Evolutionary conservation across 2,888 invertebrate species (phyloP).

Genomic region (Agrotis puta): DNA sequence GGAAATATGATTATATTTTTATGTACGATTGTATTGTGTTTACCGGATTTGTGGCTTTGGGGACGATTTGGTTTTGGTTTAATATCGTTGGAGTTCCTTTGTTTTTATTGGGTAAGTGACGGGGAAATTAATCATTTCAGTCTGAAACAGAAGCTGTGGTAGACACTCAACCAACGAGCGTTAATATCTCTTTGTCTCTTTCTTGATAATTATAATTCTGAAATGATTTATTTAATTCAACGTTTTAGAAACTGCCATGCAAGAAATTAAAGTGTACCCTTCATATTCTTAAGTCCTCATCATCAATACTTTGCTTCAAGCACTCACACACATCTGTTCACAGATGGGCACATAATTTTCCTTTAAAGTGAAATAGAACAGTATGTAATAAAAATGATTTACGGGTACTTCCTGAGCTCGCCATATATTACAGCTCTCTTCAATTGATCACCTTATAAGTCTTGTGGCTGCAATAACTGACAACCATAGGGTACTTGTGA

Average conservation of each 20-base stretch:
- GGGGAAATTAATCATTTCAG: not conserved
- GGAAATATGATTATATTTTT: constrained; percentile 55
- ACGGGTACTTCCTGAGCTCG: constrained; percentile 34
- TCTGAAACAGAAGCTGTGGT: not conserved
- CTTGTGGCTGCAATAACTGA: constrained; percentile 29
- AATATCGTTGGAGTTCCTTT: constrained; percentile 9
- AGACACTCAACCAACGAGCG: not conserved
- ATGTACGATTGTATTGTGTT: constrained; percentile 38
- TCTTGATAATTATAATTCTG: not conserved
- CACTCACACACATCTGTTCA: no score
- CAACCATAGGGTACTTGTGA: constrained; percentile 9
- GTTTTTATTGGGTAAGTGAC: constrained; percentile 1
- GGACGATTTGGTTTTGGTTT: constrained; percentile 34
- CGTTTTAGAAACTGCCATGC: not conserved
- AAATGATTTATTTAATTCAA: not conserved
- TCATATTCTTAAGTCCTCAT: no score
- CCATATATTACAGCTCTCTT: constrained; percentile 32
- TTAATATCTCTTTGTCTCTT: not conserved
- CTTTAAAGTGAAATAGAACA: constrained; percentile 42
- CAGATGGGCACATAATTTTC: constrained; percentile 41
- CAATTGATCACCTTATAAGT: constrained; percentile 45
- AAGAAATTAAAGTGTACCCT: no score
- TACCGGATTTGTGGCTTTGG: constrained; percentile 35
- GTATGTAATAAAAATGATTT: constrained; percentile 49
- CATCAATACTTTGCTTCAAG: not conserved